Evolutionary conservation across 2,888 invertebrate genomes (phyloP).

Genomic region (Chloromyia formosa): DNA sequence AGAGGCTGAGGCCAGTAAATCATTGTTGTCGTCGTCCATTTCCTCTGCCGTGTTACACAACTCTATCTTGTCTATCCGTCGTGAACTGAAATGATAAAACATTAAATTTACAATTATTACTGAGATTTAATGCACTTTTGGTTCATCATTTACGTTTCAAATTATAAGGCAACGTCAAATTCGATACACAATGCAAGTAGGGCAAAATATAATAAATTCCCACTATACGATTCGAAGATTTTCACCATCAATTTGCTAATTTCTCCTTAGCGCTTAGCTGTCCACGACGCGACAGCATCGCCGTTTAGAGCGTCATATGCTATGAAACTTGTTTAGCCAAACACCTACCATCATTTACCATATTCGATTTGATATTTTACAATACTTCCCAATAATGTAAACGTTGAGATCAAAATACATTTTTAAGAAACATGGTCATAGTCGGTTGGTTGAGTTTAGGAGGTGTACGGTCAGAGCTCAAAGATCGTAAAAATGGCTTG

Average conservation of each 20-base stretch:
- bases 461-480: not conserved
- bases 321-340: slow-evolving; percentile 42
- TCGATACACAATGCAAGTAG: not conserved
- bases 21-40: slow-evolving; percentile 62
- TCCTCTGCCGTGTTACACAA: slow-evolving; percentile 25
- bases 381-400: slow-evolving; percentile 36
- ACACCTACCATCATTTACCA: slow-evolving; percentile 42
- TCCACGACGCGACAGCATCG: not conserved
- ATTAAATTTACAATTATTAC: not conserved
- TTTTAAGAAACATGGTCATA: slow-evolving; percentile 27
- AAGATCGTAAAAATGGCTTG: not conserved
- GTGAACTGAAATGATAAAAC: slow-evolving; percentile 24
- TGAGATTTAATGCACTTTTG: slow-evolving; percentile 3
- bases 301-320: slow-evolving; percentile 14
- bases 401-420: slow-evolving; percentile 31
- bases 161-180: slow-evolving; percentile 12
- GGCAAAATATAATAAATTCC: not conserved
- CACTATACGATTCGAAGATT: not conserved
- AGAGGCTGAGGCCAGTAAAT: slow-evolving; percentile 62
- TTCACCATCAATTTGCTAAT: slow-evolving; percentile 5
- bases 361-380: slow-evolving; percentile 36
- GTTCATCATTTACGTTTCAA: not conserved
- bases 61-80: slow-evolving; percentile 18
- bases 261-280: not conserved
- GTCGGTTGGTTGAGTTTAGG: not conserved